phyloP scores from a whole-genome alignment of 2,113 vertebrate species.

The Thunnus maccoyii region DNA sequence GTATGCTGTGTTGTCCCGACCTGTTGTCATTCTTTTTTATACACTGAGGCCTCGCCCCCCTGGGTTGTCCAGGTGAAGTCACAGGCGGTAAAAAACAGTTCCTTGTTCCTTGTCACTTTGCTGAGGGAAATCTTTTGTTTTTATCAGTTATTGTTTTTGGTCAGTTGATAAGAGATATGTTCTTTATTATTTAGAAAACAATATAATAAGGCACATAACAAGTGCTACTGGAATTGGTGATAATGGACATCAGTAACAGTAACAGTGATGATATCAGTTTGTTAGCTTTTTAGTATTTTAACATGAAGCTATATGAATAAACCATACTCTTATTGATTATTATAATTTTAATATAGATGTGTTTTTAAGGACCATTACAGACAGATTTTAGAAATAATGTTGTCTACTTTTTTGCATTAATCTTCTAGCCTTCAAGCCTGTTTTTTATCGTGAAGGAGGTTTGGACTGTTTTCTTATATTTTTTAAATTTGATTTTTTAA shows the following conservation, averaged over 20 bases:
- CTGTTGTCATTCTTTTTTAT: constrained; percentile 7
- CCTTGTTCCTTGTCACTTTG: constrained; percentile 70
- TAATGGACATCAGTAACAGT: neutral
- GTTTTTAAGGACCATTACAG: neutral
- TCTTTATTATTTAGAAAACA: neutral
- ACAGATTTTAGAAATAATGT: neutral
- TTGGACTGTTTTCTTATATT: too few relatives aligned
- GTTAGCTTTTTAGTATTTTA: neutral
- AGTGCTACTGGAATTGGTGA: neutral
- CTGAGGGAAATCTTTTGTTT: neutral
- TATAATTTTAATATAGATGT: neutral
- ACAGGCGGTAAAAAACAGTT: constrained; percentile 54
- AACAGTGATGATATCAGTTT: neutral
- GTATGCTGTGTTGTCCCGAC: constrained; percentile 9
- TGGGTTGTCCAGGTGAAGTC: constrained; percentile 4
- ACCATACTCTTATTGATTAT: neutral
- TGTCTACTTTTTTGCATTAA: neutral
- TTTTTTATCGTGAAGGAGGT: too few relatives aligned
- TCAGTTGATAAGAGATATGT: neutral
- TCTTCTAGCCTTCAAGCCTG: neutral
- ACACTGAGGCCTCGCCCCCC: constrained; percentile 49
- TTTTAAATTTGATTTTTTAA: too few relatives aligned
- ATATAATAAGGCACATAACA: neutral
- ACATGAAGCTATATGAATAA: neutral
- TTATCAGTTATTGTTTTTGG: constrained; percentile 24